Evolutionary conservation across 2,113 vertebrate species (phyloP).

Genomic region (Natator depressus): DNA sequence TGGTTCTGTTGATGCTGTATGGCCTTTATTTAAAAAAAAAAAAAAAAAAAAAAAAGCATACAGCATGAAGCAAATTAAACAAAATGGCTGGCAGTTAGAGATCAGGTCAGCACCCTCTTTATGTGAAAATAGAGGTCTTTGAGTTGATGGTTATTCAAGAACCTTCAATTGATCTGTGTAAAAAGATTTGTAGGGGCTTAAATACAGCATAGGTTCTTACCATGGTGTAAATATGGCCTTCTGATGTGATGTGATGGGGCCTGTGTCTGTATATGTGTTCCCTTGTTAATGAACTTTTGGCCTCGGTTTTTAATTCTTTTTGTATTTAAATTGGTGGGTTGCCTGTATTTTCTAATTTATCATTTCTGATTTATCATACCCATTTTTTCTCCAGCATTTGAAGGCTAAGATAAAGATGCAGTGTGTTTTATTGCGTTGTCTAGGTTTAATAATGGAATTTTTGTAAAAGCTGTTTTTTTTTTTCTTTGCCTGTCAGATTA

Average conservation of each 20-base stretch:
- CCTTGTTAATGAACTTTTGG: not conserved
- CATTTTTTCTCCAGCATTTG: not conserved
- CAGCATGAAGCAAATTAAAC: not conserved
- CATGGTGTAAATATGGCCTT: not conserved
- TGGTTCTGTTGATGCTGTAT: not conserved
- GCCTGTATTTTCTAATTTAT: not conserved
- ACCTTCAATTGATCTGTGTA: not conserved
- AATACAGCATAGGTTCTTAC: not conserved
- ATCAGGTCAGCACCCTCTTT: accelerated
- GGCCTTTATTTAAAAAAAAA: not conserved
- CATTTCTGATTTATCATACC: not conserved
- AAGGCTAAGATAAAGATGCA: not conserved
- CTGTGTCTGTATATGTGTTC: not conserved
- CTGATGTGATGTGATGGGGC: not conserved
- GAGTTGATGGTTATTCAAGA: not conserved
- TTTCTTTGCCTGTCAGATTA: conserved; percentile 5
- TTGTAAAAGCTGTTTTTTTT: not conserved
- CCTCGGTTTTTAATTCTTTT: not conserved
- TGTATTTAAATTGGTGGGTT: not conserved
- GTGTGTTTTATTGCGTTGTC: not conserved
- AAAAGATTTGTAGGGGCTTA: not conserved
- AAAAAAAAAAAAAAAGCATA: not conserved
- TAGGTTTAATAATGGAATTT: not conserved
- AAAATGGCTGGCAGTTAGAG: not conserved
- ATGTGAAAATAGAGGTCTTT: not conserved